Evolutionary conservation across 2,797 vertebrate genomes (phyloP).

Genomic region (Phoebastria nigripes): DNA sequence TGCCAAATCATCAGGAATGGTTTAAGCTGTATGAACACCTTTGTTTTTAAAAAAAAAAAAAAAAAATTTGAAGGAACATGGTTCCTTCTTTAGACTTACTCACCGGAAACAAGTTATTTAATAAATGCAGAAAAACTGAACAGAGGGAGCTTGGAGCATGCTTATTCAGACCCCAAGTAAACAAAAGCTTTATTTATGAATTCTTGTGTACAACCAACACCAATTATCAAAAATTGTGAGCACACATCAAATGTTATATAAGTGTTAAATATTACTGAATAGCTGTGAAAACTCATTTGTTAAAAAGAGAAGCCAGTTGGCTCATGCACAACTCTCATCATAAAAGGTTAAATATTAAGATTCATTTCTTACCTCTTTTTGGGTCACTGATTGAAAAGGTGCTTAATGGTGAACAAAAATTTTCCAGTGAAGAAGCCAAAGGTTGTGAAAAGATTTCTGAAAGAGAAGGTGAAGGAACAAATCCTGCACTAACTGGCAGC

Average conservation of each 20-base stretch:
- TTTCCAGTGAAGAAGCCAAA: constrained; percentile 80
- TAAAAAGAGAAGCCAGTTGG: not conserved
- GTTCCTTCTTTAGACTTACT: not conserved
- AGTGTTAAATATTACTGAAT: not conserved
- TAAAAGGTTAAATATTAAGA: not conserved
- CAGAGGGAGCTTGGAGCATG: not conserved
- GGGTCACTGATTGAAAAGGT: constrained; percentile 84
- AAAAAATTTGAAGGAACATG: not conserved
- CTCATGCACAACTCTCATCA: not conserved
- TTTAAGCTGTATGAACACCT: not conserved
- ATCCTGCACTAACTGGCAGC: constrained; percentile 72
- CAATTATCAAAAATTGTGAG: not conserved
- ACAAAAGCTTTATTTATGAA: not conserved
- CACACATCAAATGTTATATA: not conserved
- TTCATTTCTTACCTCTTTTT: constrained; percentile 81
- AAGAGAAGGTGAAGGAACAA: constrained; percentile 67
- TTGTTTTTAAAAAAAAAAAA: not conserved
- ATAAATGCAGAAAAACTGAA: not conserved
- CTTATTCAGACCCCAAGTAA: not conserved
- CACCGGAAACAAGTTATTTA: not conserved
- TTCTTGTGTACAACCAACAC: not conserved
- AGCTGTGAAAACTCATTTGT: not conserved
- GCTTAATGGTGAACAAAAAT: constrained; percentile 84
- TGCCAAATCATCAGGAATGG: not conserved
- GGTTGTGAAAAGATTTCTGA: constrained; percentile 74